Evolutionary conservation across 2,113 vertebrate genomes (phyloP).

Genomic region (Bubo bubo): DNA sequence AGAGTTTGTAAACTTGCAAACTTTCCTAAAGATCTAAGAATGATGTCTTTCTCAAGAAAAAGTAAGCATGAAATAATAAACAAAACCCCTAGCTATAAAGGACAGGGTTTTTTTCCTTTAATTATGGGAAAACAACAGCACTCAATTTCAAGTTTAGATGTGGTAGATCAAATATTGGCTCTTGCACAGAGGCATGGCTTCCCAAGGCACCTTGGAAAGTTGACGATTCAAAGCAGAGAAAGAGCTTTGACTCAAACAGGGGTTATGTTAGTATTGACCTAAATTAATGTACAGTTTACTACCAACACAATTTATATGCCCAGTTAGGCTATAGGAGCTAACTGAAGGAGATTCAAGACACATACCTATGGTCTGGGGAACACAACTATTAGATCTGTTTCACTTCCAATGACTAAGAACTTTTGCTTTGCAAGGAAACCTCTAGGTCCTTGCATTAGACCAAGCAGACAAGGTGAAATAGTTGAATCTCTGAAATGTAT

Average conservation of each 20-base stretch:
- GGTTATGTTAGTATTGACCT: background rate
- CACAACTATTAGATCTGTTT: background rate
- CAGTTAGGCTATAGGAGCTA: background rate
- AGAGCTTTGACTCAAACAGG: background rate
- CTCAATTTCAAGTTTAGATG: background rate
- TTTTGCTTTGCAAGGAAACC: background rate
- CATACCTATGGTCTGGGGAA: background rate
- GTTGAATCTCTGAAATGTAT: background rate
- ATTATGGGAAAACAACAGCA: background rate
- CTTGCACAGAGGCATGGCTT: background rate
- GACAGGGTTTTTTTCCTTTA: background rate
- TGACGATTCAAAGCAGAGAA: background rate
- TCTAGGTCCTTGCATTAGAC: background rate
- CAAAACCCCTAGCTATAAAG: background rate
- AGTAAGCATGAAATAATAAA: background rate
- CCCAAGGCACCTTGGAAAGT: background rate
- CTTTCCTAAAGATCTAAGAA: background rate
- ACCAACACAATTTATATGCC: background rate
- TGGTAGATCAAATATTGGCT: background rate
- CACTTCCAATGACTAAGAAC: background rate
- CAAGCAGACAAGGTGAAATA: background rate
- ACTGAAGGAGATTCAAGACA: background rate
- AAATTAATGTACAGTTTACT: background rate
- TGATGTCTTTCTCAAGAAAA: background rate
- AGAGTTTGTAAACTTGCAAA: background rate